Conservation (phyloP, 2,888 invertebrate species). For the Choristoneura rosaceana region DNA sequence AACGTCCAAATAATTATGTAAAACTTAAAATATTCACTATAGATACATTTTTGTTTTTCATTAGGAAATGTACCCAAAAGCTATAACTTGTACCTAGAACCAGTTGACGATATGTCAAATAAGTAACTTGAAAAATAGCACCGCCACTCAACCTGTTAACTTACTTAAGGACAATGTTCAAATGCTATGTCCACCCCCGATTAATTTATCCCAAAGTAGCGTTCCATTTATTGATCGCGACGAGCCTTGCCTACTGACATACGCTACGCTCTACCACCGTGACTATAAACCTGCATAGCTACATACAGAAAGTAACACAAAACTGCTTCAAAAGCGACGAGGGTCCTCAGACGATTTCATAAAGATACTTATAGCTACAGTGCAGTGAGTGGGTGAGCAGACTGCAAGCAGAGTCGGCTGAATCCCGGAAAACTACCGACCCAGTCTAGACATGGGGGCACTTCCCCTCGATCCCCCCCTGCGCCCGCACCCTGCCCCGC, state of each 20-base stretch:
- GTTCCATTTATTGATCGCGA: conserved; percentile 55
- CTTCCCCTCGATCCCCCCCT: conserved; percentile 68
- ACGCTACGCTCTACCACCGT: conserved; percentile 59
- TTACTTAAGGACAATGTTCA: conserved; percentile 5
- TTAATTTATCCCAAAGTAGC: conserved; percentile 27
- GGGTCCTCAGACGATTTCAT: conserved; percentile 76
- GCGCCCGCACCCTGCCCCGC: conserved; percentile 53
- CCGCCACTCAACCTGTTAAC: neutral
- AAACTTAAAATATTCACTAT: too few relatives aligned
- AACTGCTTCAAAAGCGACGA: conserved; percentile 74
- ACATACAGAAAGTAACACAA: conserved; percentile 70
- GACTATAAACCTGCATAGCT: conserved; percentile 52
- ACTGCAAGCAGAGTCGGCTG: conserved; percentile 83
- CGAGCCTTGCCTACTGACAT: conserved; percentile 66
- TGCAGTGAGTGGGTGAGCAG: conserved; percentile 83
- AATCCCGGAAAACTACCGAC: conserved; percentile 86
- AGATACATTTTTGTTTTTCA: too few relatives aligned
- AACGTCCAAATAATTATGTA: too few relatives aligned
- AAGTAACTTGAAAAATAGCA: neutral
- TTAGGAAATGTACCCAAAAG: too few relatives aligned
- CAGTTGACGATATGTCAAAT: too few relatives aligned
- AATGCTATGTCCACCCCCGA: conserved; percentile 8
- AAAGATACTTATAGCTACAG: conserved; percentile 61
- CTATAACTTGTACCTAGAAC: too few relatives aligned
- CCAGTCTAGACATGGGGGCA: conserved; percentile 86